A percentile compares a stretch with the other conserved stretches of the same genome.
Evolutionary conservation across 2,797 vertebrate genomes (phyloP).

Genomic region (Cossypha heuglini): DNA sequence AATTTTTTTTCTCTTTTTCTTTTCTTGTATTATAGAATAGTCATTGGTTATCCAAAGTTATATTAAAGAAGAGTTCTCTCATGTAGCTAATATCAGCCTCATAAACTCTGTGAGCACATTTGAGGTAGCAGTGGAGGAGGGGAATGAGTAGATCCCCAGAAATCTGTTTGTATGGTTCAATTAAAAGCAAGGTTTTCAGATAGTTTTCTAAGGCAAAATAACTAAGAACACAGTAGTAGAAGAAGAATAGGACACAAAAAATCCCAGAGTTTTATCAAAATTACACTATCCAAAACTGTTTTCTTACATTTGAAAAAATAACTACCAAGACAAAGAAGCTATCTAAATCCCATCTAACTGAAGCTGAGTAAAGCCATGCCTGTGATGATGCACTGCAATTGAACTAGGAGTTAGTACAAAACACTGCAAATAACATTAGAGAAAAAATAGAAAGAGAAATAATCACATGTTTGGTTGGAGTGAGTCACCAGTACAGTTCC

Average conservation of each 20-base stretch:
- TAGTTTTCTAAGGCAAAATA: not conserved
- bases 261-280: not conserved
- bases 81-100: not conserved
- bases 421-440: not conserved
- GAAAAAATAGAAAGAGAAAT: not conserved
- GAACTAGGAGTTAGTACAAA: not conserved
- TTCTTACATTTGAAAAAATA: not conserved
- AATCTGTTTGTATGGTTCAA: not conserved
- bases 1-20: not conserved
- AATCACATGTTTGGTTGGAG: not conserved
- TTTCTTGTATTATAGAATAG: not conserved
- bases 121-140: not conserved
- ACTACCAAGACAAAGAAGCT: not conserved
- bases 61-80: not conserved
- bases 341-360: not conserved
- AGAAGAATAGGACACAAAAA: not conserved
- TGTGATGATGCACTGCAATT: not conserved
- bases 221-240: not conserved
- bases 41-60: not conserved
- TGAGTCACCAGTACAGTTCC: not conserved
- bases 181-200: not conserved
- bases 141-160: not conserved
- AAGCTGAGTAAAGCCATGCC: not conserved
- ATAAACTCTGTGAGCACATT: not conserved
- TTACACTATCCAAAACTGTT: not conserved